These are phyloP conservation scores for Elephas maximus DNA, from an alignment of 2,113 vertebrate species.

Conservation along the genomic window DNA sequence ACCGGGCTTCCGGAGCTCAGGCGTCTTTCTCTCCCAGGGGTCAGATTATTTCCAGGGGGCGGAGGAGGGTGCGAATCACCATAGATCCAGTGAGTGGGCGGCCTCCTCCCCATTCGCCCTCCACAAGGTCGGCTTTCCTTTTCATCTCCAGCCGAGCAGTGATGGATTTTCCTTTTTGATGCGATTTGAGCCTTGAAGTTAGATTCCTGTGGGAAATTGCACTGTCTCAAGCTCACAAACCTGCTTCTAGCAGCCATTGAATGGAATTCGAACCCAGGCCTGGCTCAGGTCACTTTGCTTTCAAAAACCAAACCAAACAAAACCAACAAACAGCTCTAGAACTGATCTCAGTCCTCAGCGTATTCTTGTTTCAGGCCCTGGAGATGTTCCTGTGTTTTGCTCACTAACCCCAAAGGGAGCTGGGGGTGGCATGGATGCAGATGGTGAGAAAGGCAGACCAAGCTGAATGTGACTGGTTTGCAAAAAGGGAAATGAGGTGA, in stretches of 20 bases:
- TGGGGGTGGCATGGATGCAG: neutral
- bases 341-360: neutral
- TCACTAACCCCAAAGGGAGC: conserved; percentile 13
- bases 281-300: conserved; percentile 57
- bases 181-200: neutral
- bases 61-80: neutral
- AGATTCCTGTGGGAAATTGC: neutral
- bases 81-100: neutral
- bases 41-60: neutral
- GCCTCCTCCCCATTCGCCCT: neutral
- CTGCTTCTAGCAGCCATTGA: neutral
- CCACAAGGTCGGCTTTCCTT: neutral
- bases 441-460: neutral
- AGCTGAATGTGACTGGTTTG: neutral
- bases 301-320: conserved; percentile 52
- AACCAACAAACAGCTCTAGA: conserved; percentile 1
- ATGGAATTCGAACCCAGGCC: neutral
- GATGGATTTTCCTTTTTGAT: neutral
- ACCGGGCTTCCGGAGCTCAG: neutral
- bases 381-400: neutral
- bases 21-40: neutral
- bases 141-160: neutral
- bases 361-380: neutral
- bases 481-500: neutral
- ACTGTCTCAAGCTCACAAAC: neutral